Evolutionary conservation across 2,888 invertebrate genomes (phyloP).

Genomic region (Yponomeuta evonymella): DNA sequence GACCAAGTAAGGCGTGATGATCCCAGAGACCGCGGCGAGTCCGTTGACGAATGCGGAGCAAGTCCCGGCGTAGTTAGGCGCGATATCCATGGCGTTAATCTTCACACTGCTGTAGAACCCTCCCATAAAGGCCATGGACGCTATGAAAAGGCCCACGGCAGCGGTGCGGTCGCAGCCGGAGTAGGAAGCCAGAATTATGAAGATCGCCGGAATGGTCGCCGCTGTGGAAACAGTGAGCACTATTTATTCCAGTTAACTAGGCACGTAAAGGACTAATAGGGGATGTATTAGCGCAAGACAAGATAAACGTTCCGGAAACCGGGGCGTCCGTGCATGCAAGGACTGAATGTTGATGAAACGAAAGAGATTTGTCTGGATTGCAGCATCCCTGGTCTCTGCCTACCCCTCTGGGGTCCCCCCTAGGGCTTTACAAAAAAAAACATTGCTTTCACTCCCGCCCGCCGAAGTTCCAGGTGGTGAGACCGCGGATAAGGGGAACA

Average conservation of each 20-base stretch:
- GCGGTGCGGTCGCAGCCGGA: conserved; percentile 75
- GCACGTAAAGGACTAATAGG: too few relatives aligned
- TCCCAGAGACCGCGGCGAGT: conserved; percentile 78
- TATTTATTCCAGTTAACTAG: background rate
- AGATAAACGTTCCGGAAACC: too few relatives aligned
- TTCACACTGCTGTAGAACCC: conserved; percentile 80
- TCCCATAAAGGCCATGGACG: conserved; percentile 81
- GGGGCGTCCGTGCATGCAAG: too few relatives aligned
- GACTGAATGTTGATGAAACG: too few relatives aligned
- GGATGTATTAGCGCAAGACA: too few relatives aligned
- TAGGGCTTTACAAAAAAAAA: too few relatives aligned
- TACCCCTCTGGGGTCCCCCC: too few relatives aligned
- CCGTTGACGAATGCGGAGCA: conserved; percentile 80
- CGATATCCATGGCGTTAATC: conserved; percentile 79
- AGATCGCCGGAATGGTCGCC: conserved; percentile 79
- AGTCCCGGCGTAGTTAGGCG: conserved; percentile 80
- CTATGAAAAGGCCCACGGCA: conserved; percentile 76
- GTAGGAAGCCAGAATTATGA: conserved; percentile 78
- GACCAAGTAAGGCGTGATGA: conserved; percentile 78
- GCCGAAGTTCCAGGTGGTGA: too few relatives aligned
- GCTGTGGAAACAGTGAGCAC: conserved; percentile 46
- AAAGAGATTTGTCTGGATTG: too few relatives aligned
- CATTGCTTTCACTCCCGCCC: too few relatives aligned
- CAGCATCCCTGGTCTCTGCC: too few relatives aligned
- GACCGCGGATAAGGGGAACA: too few relatives aligned